These are phyloP conservation scores for Bugulina stolonifera DNA, from an alignment of 2,888 invertebrate genomes.

Conservation along the genomic window DNA sequence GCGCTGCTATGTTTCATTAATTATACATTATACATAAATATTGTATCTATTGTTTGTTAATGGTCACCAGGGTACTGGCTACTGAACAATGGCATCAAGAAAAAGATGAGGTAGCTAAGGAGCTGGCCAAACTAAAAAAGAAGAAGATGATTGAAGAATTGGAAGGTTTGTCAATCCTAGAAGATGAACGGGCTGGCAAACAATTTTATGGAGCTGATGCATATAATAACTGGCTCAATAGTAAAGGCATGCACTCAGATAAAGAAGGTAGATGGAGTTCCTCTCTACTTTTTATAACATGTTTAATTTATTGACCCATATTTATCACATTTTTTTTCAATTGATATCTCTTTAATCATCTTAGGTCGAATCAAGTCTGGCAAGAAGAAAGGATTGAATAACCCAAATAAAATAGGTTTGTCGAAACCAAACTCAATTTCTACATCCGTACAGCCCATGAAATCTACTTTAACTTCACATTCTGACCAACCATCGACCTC, in stretches of 20 bases:
- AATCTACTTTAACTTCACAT: background rate
- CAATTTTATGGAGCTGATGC: conserved; percentile 37
- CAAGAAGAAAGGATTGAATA: conserved; percentile 27
- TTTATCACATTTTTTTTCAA: no score
- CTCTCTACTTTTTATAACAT: no score
- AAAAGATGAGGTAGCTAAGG: conserved; percentile 45
- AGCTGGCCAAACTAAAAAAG: conserved; percentile 44
- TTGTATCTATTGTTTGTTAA: no score
- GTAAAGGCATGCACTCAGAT: conserved; percentile 29
- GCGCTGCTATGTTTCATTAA: no score
- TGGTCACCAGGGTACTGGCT: conserved; percentile 51
- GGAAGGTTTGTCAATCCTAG: conserved; percentile 38
- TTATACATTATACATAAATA: no score
- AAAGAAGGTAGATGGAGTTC: conserved; percentile 2
- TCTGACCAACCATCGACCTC: background rate
- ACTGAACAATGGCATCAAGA: conserved; percentile 51
- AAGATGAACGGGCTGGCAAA: conserved; percentile 42
- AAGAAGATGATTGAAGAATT: conserved; percentile 48
- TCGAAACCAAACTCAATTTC: conserved; percentile 4
- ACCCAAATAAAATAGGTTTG: background rate
- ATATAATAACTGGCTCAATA: conserved; percentile 40
- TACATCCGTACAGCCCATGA: background rate
- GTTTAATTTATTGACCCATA: no score
- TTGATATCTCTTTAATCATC: no score
- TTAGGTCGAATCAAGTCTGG: conserved; percentile 21